A percentile compares a stretch with the other conserved stretches of the same genome.
These are phyloP conservation scores for Acanthosepion pharaonis DNA, from an alignment of 2,888 invertebrate genomes.

Conservation along the genomic window DNA sequence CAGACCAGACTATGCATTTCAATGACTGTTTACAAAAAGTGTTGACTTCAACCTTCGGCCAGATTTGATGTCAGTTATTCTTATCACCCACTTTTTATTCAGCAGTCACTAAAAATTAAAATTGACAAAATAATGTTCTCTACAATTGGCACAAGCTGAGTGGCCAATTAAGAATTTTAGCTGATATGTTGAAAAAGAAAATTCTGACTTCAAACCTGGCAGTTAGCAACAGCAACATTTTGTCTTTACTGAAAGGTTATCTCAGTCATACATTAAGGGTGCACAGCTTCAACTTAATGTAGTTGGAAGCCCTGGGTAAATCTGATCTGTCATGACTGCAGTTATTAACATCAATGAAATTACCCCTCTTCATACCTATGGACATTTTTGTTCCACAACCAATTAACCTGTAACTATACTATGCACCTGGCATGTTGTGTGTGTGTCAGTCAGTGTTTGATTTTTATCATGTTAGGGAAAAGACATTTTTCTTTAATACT, in stretches of 20 bases:
- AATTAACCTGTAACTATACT: neutral
- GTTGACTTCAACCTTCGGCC: too few species aligned
- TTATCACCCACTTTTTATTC: too few species aligned
- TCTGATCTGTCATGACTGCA: neutral
- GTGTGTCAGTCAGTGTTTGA: neutral
- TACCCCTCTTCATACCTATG: neutral
- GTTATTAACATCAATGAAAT: neutral
- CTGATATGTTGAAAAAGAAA: neutral
- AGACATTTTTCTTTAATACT: too few species aligned
- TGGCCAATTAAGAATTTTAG: neutral
- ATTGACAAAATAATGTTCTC: too few species aligned
- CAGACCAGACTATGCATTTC: neutral
- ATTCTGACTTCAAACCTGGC: neutral
- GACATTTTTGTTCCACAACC: neutral
- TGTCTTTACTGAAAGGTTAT: neutral
- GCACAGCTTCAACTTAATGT: neutral
- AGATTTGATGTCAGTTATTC: too few species aligned
- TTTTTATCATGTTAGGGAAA: too few species aligned
- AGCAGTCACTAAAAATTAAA: too few species aligned
- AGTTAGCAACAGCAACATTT: neutral
- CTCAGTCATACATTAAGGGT: neutral
- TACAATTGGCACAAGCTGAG: neutral
- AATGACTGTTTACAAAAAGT: too few species aligned
- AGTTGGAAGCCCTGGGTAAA: neutral
- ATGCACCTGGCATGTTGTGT: slow-evolving; percentile 33